Conservation (phyloP, 2,113 vertebrate genomes). For the Urocolius indicus region DNA sequence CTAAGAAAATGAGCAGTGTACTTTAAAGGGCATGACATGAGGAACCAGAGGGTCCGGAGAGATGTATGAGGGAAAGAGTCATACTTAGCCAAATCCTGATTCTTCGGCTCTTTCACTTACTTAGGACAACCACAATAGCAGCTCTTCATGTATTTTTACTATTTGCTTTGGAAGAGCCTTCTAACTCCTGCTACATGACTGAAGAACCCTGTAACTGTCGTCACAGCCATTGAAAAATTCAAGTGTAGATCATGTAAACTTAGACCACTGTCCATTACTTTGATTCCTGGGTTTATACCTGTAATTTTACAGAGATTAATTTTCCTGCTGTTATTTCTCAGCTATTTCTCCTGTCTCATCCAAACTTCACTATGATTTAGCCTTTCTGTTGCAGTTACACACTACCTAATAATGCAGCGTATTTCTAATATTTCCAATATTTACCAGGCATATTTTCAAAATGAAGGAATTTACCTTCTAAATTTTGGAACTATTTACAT, state of each 20-base stretch:
- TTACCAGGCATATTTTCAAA: constrained; percentile 18
- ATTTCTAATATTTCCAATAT: constrained; percentile 61
- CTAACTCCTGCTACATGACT: neutral
- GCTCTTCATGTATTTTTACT: neutral
- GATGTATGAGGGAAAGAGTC: neutral
- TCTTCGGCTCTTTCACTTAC: neutral
- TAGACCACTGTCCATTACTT: neutral
- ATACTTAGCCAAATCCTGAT: neutral
- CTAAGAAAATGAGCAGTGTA: neutral
- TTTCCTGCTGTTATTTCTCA: neutral
- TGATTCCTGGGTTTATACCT: neutral
- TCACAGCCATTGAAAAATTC: neutral
- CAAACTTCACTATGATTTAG: neutral
- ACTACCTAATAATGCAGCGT: neutral
- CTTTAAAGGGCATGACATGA: neutral
- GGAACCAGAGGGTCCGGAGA: neutral
- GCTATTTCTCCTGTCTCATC: neutral
- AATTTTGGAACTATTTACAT: constrained; percentile 45
- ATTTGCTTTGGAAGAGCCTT: neutral
- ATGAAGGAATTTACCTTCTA: constrained; percentile 45
- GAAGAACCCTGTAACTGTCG: neutral
- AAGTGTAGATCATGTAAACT: neutral
- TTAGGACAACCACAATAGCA: neutral
- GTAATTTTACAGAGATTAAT: neutral
- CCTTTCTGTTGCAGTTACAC: neutral